Conservation (phyloP, 2,113 vertebrate genomes). For the Vulpes ferrilata region DNA sequence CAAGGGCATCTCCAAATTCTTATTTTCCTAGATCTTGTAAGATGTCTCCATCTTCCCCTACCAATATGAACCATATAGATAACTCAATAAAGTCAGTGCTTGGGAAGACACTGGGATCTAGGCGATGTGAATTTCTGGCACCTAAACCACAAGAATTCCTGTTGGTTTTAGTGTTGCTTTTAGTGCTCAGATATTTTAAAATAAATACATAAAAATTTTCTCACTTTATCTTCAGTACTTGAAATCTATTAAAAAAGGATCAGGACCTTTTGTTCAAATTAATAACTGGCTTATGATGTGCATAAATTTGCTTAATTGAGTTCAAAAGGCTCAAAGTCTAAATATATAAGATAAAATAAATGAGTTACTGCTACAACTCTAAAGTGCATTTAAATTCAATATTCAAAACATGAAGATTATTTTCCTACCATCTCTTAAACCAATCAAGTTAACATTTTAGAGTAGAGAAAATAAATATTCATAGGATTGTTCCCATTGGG, state of each 20-base stretch:
- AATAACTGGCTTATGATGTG: conserved; percentile 50
- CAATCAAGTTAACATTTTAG: neutral
- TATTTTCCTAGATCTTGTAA: neutral
- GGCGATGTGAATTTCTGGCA: neutral
- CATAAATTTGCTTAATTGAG: conserved; percentile 66
- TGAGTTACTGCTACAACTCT: conserved; percentile 17
- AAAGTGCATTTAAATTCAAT: conserved; percentile 25
- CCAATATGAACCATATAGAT: neutral
- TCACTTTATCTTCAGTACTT: conserved; percentile 60
- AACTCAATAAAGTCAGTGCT: neutral
- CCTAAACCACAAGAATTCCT: neutral
- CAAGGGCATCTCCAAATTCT: neutral
- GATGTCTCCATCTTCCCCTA: neutral
- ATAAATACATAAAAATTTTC: conserved; percentile 19
- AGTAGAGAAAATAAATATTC: conserved; percentile 23
- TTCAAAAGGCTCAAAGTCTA: conserved; percentile 65
- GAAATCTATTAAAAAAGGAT: neutral
- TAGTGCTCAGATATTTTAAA: conserved; percentile 3
- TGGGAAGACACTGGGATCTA: neutral
- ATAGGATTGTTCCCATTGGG: neutral
- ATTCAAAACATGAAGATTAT: neutral
- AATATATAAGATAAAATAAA: conserved; percentile 47
- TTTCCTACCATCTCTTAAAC: conserved; percentile 20
- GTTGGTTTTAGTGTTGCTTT: neutral
- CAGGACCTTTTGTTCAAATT: conserved; percentile 64